Base-by-base conservation (phyloP, 2,797 vertebrate species). In the Pseudopleuronectes americanus region DNA sequence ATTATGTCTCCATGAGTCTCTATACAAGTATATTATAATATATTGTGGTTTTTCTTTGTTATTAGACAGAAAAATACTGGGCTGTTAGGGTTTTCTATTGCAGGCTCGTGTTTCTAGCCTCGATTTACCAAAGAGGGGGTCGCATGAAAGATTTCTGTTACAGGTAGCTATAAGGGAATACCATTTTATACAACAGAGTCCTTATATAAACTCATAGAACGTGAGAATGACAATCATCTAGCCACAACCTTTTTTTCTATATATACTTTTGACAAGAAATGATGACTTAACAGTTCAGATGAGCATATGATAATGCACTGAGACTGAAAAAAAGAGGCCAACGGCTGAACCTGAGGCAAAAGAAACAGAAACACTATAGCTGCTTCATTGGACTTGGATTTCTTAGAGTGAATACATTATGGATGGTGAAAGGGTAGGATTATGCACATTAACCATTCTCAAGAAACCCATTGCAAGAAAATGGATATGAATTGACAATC, bases 361-460 rank as follows among this genome's bases (percentile, higher is more conserved):
- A 65, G 23, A 57, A 72, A 79, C 52, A 73, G 6, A 45, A 82
- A 75, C 17, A n/a, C 16, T 41, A 57, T 8, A 57, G 62, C 57
- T 77, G 71, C 76, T 85, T 49, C 62, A 79, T 56, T 65, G 64
- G 28, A 79, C 69, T 62, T 41, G 9, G 23, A 59, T 65, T 85
- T 64, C n/a, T 68, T 73, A 17, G 43, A 53, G 23, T 57, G 31
- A 75, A 69, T 64, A 22, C 49, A 72, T 82, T 48, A 82, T 79
- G 33, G 48, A 68, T 65, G 43, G 23, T 51, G 73, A 60, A 64
- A 78, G 26, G 36, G 41, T 26, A 13, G 64, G 49, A 77, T 59
- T 71, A 52, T 6, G 53, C 69, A 26, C 70, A 75, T 68, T 48
- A 71, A 64, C 43, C 64, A 67, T 76, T 68, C 69, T 28, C 17